A percentile compares a stretch with the other conserved stretches of the same genome.
These are phyloP conservation scores for Leptothorax acervorum DNA, from an alignment of 2,888 invertebrate species.

Conservation along the genomic window DNA sequence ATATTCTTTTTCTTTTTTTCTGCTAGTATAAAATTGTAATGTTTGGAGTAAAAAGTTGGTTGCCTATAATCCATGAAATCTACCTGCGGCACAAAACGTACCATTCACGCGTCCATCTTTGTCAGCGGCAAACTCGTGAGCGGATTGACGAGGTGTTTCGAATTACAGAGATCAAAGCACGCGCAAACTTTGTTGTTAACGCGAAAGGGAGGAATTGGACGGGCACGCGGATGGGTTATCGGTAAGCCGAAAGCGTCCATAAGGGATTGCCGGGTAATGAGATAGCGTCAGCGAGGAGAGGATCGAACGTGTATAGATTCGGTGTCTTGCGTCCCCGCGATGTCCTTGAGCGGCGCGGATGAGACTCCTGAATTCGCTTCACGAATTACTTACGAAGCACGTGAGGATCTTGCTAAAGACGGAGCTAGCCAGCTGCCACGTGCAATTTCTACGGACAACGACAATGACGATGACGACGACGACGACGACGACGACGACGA, in stretches of 20 bases:
- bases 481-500: slow-evolving; percentile 11
- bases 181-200: slow-evolving; percentile 25
- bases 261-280: slow-evolving; percentile 53
- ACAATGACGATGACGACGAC: slow-evolving; percentile 8
- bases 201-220: neutral
- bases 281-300: slow-evolving; percentile 43
- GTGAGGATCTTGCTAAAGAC: slow-evolving; percentile 78
- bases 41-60: neutral
- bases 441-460: slow-evolving; percentile 60
- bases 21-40: neutral
- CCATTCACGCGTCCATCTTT: neutral
- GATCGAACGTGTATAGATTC: slow-evolving; percentile 41
- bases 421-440: slow-evolving; percentile 57
- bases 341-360: slow-evolving; percentile 70
- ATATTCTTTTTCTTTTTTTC: too few relatives aligned
- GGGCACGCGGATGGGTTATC: slow-evolving; percentile 24
- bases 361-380: slow-evolving; percentile 78
- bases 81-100: neutral
- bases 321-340: slow-evolving; percentile 31
- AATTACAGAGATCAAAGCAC: slow-evolving; percentile 41
- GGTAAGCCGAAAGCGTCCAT: slow-evolving; percentile 38
- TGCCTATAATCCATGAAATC: neutral
- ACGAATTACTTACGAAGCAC: slow-evolving; percentile 80
- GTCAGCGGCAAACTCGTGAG: neutral
- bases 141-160: slow-evolving; percentile 6